Evolutionary conservation across 2,113 vertebrate species (phyloP), one percentile per base, ranked within the genome.

Genomic region (Gobiocypris rarus): DNA sequence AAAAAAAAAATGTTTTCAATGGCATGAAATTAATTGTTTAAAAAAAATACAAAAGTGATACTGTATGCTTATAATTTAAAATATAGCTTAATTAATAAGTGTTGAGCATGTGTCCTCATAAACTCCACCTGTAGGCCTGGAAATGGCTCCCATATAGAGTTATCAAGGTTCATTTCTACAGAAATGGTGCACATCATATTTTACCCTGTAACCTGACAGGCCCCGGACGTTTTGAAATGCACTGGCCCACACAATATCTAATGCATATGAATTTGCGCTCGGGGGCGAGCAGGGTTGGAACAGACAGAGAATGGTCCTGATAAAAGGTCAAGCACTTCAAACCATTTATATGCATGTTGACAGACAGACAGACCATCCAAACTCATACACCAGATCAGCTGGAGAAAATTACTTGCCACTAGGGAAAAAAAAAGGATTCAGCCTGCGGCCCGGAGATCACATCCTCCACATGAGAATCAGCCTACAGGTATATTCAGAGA

Each of bases 191-290:
- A 15, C 22, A 77, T 77, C 54, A 59, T 77, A 59, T 43, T 77
- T 59, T 5, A 38, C 34, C n/a, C 31, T 15, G 54, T 59, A 24
- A 24, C 19, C 41, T 48, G 56, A 80, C 77, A 75, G 56, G 58
- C 41, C 19, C 7, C 3, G 58, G 82, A 65, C 82, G 5, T 38
- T 59, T 83, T 83, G 56, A 75, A 83, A 83, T 34, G 71, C 71
- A 38, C 41, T 75, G 71, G 71, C 71, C 82, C 70, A 83, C 81
- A 73, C 58, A 34, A 65, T 52, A 28, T 83, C 82, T 52, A 65
- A 83, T 83, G 82, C 82, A 83, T 83, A 83, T 83, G 82, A 83
- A 83, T 80, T 48, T 45, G 41, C 0, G 58, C 77, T 31, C 17
- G 43, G 14, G 82, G 71, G 31, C 5, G 24, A 74, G 54, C 26